phyloP scores from a whole-genome alignment of 2,888 invertebrate genomes.

The Siphlonurus alternatus region DNA sequence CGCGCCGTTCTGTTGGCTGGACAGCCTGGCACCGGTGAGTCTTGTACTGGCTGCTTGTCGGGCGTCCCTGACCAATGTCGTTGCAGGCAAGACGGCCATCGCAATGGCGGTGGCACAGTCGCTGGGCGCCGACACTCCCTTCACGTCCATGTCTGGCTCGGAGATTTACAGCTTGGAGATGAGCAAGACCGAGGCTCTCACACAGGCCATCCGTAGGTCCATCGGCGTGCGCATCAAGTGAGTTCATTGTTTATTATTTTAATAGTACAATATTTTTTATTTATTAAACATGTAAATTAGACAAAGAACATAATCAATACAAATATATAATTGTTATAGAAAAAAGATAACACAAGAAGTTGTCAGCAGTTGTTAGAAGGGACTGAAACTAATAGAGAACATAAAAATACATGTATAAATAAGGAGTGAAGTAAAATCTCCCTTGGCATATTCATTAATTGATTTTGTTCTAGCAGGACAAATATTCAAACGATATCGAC shows the following conservation, averaged over 20 bases:
- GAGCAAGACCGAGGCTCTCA: conserved; percentile 97
- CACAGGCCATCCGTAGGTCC: conserved; percentile 91
- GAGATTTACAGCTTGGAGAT: conserved; percentile 98
- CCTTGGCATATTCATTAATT: too few relatives aligned
- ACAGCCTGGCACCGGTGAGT: conserved; percentile 74
- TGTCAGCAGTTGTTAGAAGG: too few relatives aligned
- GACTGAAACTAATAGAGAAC: too few relatives aligned
- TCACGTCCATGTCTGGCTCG: conserved; percentile 95
- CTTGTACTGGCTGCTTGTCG: neutral
- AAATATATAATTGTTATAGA: too few relatives aligned
- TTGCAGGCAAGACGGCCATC: conserved; percentile 98
- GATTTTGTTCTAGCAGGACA: too few relatives aligned
- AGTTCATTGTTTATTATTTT: conserved; percentile 20
- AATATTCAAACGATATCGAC: too few relatives aligned
- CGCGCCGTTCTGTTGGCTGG: conserved; percentile 88
- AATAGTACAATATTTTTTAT: neutral
- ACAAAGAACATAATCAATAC: neutral
- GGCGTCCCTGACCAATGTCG: neutral
- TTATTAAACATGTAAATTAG: neutral
- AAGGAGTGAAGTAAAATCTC: too few relatives aligned
- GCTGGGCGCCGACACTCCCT: conserved; percentile 87
- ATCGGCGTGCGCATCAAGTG: conserved; percentile 91
- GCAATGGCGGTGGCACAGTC: conserved; percentile 95
- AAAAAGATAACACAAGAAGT: too few relatives aligned
- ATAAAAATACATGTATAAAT: too few relatives aligned